Conservation (phyloP, 92 coral and sea anemone species). For the Phenganax marumi region DNA sequence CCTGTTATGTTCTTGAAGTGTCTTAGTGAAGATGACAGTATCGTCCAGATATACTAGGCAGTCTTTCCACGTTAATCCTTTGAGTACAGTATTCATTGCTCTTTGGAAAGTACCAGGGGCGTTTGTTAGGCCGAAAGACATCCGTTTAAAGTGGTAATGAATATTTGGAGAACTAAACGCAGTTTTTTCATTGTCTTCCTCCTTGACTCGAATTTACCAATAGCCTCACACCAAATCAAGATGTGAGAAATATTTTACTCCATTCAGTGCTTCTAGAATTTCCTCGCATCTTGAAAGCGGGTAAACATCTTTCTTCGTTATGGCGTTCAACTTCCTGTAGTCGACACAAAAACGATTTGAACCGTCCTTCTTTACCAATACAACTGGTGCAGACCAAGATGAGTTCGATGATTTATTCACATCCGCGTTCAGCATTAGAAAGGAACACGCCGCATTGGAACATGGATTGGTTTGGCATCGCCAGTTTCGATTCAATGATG, state of each 20-base stretch:
- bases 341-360: slow-evolving; percentile 32
- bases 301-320: slow-evolving; percentile 38
- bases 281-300: slow-evolving; percentile 43
- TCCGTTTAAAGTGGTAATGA: slow-evolving; percentile 43
- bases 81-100: slow-evolving; percentile 43
- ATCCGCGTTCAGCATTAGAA: slow-evolving; percentile 20
- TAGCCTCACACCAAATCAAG: too few relatives aligned
- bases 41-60: slow-evolving; percentile 58
- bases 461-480: too few relatives aligned
- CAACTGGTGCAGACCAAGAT: slow-evolving; percentile 47
- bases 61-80: slow-evolving; percentile 44
- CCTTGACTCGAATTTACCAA: too few relatives aligned
- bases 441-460: too few relatives aligned
- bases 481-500: too few relatives aligned
- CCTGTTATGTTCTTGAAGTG: slow-evolving; percentile 31
- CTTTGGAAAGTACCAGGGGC: slow-evolving; percentile 53
- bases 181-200: slow-evolving; percentile 13
- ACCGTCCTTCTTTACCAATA: slow-evolving; percentile 34
- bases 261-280: slow-evolving; percentile 43
- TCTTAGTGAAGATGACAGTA: slow-evolving; percentile 40
- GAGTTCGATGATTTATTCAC: slow-evolving; percentile 39
- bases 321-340: slow-evolving; percentile 14
- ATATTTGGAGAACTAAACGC: slow-evolving; percentile 46
- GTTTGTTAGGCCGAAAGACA: slow-evolving; percentile 5
- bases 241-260: neutral